These are phyloP conservation scores for Amorpha juglandis DNA, from an alignment of 2,888 invertebrate species.

Conservation along the genomic window DNA sequence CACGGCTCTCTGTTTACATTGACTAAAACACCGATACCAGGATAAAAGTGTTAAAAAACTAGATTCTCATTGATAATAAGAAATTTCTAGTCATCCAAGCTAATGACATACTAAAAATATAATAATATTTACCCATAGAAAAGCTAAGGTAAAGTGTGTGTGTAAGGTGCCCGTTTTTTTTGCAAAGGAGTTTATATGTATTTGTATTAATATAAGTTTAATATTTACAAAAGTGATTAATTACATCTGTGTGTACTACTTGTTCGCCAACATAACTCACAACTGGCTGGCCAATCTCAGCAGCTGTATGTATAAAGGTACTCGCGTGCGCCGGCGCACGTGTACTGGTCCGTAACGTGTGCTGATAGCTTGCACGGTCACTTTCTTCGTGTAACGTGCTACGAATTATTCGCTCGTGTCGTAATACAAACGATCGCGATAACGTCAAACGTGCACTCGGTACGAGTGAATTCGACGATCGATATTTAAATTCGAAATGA, in stretches of 20 bases:
- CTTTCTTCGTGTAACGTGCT: conserved; percentile 59
- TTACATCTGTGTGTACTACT: neutral
- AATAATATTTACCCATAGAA: too few relatives aligned
- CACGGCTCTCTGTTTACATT: too few relatives aligned
- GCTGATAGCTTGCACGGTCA: conserved; percentile 47
- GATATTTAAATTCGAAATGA: neutral
- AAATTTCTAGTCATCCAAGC: too few relatives aligned
- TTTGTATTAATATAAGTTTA: too few relatives aligned
- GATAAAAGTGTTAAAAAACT: too few relatives aligned
- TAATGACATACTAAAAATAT: too few relatives aligned
- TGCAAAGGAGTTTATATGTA: too few relatives aligned
- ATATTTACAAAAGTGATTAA: too few relatives aligned
- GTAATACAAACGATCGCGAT: conserved; percentile 2
- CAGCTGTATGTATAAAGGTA: conserved; percentile 7
- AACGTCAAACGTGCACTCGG: conserved; percentile 1
- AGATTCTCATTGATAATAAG: too few relatives aligned
- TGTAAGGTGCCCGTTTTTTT: too few relatives aligned
- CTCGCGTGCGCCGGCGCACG: conserved; percentile 53
- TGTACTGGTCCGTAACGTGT: conserved; percentile 44
- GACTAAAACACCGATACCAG: too few relatives aligned
- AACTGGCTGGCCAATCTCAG: neutral
- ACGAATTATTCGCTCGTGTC: conserved; percentile 38
- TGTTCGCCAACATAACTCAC: conserved; percentile 8
- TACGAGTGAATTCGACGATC: neutral
- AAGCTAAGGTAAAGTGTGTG: too few relatives aligned